Conservation (phyloP, 1,140 invertebrate species). For the Drosophila virilis region DNA sequence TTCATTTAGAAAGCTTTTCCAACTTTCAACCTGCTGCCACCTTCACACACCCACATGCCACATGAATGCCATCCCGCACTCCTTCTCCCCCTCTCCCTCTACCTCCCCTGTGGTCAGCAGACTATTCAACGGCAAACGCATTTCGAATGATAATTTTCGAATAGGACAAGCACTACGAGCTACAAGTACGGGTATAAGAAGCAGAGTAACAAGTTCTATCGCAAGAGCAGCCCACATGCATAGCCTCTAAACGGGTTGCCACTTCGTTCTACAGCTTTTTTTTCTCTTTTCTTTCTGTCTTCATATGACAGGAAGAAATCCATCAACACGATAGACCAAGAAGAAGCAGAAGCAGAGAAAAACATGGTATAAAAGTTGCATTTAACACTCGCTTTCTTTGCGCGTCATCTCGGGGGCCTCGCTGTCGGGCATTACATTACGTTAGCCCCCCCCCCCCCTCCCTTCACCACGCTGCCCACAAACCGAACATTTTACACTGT, state of each 20-base stretch:
- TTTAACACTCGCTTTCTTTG: constrained; percentile 80
- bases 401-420: constrained; percentile 58
- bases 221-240: constrained; percentile 50
- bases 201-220: constrained; percentile 26
- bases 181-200: constrained; percentile 6
- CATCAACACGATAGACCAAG: constrained; percentile 59
- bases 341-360: constrained; percentile 14
- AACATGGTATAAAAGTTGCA: constrained; percentile 72
- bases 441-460: constrained; percentile 8
- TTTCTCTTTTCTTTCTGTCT: neutral
- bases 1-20: constrained; percentile 8
- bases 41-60: constrained; percentile 24
- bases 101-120: no score
- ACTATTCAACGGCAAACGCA: constrained; percentile 32
- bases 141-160: constrained; percentile 55
- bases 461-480: neutral
- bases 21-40: constrained; percentile 6
- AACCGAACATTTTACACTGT: constrained; percentile 72
- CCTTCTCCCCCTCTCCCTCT: no score
- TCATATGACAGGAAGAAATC: constrained; percentile 77
- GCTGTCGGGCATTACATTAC: constrained; percentile 46
- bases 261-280: constrained; percentile 57
- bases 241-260: constrained; percentile 43
- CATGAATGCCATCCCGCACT: constrained; percentile 12
- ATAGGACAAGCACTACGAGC: constrained; percentile 28